These are phyloP conservation scores for Lates japonicus DNA, from an alignment of 2,797 vertebrate species.

Conservation along the genomic window DNA sequence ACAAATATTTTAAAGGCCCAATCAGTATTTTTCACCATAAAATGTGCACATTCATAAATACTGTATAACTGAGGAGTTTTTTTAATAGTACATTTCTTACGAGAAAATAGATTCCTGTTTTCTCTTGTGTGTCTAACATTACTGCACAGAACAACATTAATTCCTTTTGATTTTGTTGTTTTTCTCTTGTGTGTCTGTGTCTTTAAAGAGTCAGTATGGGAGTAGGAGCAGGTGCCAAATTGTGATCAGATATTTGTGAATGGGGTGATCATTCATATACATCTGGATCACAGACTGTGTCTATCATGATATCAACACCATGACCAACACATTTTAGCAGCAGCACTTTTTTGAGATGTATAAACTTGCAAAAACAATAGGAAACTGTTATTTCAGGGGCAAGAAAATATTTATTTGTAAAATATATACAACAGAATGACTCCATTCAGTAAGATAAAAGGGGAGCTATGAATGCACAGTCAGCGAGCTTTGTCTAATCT, in stretches of 20 bases:
- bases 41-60: not conserved
- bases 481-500: not conserved
- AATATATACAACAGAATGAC: conserved; percentile 33
- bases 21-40: not conserved
- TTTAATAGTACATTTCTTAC: not conserved
- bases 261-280: not conserved
- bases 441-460: conserved; percentile 14
- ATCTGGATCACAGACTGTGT: not conserved
- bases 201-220: not conserved
- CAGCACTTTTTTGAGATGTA: not conserved
- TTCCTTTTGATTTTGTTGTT: not conserved
- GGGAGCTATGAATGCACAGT: not conserved
- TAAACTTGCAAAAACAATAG: not conserved
- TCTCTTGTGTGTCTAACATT: not conserved
- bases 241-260: not conserved
- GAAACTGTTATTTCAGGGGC: not conserved
- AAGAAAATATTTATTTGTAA: conserved; percentile 52
- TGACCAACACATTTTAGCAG: not conserved
- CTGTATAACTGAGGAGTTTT: not conserved
- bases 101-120: not conserved
- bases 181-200: not conserved
- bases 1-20: not conserved
- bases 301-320: not conserved
- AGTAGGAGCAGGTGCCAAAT: not conserved
- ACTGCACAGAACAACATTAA: not conserved